Evolutionary conservation across 2,797 vertebrate species (phyloP).

Genomic region (Pachyuromys duprasi): DNA sequence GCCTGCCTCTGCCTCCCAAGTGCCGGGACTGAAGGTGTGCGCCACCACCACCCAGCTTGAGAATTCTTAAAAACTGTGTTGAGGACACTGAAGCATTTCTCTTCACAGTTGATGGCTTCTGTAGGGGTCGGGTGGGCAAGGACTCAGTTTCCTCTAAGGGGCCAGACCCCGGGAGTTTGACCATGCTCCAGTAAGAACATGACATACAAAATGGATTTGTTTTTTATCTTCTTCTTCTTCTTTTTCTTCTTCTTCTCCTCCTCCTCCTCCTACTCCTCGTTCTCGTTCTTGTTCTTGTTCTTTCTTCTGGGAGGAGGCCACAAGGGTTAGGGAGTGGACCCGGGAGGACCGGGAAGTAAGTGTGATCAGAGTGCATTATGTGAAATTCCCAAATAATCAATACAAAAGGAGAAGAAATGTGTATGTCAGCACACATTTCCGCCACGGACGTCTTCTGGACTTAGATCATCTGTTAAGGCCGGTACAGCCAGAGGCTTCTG

Average conservation of each 20-base stretch:
- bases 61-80: neutral
- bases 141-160: neutral
- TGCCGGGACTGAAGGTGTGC: too few relatives aligned
- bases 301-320: neutral
- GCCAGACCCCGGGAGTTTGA: neutral
- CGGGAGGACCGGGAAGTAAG: neutral
- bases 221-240: too few relatives aligned
- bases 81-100: neutral
- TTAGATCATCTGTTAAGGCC: neutral
- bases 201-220: neutral
- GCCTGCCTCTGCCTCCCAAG: too few relatives aligned
- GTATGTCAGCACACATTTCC: neutral
- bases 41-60: too few relatives aligned
- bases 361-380: neutral
- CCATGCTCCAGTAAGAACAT: neutral
- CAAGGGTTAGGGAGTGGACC: neutral
- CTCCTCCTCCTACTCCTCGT: too few relatives aligned
- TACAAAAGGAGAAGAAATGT: neutral
- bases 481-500: fast-evolving
- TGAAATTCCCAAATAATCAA: neutral
- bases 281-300: neutral
- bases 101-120: neutral
- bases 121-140: neutral
- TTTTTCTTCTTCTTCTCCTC: too few relatives aligned
- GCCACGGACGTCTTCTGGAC: neutral